A percentile compares a stretch with the other conserved stretches of the same genome.
These are phyloP conservation scores for Acrossocheilus fasciatus DNA, from an alignment of 2,797 vertebrate genomes.

Conservation along the genomic window DNA sequence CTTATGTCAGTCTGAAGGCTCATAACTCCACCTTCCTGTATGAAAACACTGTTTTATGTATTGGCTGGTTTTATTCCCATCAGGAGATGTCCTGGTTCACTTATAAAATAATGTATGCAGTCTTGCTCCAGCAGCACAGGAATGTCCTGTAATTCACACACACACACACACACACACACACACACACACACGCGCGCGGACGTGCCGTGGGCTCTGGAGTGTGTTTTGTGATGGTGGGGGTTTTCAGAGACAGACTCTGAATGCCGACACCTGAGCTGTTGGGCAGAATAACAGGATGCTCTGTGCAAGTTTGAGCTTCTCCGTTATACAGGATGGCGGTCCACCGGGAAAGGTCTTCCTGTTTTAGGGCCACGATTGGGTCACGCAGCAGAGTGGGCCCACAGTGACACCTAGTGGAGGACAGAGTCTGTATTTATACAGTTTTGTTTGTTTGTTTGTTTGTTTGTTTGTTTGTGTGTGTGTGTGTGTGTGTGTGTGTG, in stretches of 20 bases:
- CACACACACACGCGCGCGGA: background rate
- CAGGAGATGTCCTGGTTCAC: conserved; percentile 68
- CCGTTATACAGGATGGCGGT: conserved; percentile 55
- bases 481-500: no score
- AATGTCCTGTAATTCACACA: conserved; percentile 69
- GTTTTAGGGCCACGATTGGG: conserved; percentile 43
- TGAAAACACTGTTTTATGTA: conserved; percentile 69
- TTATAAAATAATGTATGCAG: conserved; percentile 71
- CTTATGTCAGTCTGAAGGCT: background rate
- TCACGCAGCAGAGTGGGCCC: conserved; percentile 59
- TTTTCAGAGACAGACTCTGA: background rate
- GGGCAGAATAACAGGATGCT: conserved; percentile 43
- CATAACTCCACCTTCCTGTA: conserved; percentile 27
- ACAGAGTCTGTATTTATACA: background rate
- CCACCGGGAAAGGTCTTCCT: conserved; percentile 36
- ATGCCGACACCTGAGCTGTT: conserved; percentile 50
- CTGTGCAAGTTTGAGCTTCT: conserved; percentile 59
- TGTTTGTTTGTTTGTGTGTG: background rate
- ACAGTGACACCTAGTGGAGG: conserved; percentile 83
- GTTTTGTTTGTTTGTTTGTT: no score
- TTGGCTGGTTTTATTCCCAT: conserved; percentile 66
- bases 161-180: conserved; percentile 40
- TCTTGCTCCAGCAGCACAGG: conserved; percentile 64
- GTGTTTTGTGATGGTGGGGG: conserved; percentile 61
- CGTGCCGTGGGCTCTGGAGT: conserved; percentile 64